A percentile compares a stretch with the other conserved stretches of the same genome.
phyloP scores from a whole-genome alignment of 1,140 invertebrate genomes.

The Caenorhabditis remanei region DNA sequence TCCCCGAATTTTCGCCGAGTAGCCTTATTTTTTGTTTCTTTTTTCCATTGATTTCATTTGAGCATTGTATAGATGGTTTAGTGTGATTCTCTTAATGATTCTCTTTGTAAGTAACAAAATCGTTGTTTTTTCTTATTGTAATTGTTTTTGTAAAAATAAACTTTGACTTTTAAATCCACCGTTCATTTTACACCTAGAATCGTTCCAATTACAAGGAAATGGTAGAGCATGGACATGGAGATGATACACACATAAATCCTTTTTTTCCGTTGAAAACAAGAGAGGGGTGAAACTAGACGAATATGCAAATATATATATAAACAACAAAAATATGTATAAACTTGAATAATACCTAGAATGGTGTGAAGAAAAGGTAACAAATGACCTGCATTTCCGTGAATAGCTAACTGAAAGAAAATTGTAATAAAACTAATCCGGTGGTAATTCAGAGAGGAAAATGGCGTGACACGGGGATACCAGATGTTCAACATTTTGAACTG shows the following conservation, averaged over 20 bases:
- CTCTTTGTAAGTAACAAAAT: not conserved
- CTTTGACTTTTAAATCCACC: not conserved
- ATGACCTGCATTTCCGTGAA: not conserved
- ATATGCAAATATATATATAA: conserved; percentile 17
- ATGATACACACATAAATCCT: not conserved
- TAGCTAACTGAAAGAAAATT: not conserved
- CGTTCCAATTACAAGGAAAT: not conserved
- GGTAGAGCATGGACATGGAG: not conserved
- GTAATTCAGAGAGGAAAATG: not conserved
- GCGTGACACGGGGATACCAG: not conserved
- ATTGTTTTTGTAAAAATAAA: not conserved
- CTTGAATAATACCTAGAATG: conserved; percentile 3
- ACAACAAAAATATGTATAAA: conserved; percentile 18
- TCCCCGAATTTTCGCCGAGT: not conserved
- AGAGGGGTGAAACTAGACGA: not conserved
- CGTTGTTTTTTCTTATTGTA: not conserved
- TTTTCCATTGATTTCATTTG: not conserved
- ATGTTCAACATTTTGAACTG: not conserved
- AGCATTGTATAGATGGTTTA: not conserved
- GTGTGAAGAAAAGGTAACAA: not conserved
- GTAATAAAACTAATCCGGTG: conserved; percentile 10
- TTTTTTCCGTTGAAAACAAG: not conserved
- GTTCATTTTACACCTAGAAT: conserved; percentile 2
- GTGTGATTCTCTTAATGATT: not conserved
- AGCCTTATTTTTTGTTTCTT: not conserved